These are phyloP conservation scores for Stegodyphus mimosarum DNA, from an alignment of 1,140 invertebrate species.

Conservation along the genomic window DNA sequence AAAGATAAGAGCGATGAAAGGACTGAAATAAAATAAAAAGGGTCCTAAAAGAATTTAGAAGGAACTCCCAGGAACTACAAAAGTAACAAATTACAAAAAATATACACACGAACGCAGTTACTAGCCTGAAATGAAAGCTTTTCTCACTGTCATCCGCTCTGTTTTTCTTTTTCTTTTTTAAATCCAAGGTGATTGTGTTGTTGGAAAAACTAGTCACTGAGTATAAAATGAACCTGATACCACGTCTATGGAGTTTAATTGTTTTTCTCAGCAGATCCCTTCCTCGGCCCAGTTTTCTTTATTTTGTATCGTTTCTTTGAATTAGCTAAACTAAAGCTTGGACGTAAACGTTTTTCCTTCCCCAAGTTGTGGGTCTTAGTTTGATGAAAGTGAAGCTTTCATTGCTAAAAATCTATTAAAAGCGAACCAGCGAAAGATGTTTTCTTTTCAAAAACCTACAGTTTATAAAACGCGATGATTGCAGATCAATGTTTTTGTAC, in stretches of 20 bases:
- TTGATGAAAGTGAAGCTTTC: slow-evolving; percentile 20
- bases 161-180: slow-evolving; percentile 16
- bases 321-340: slow-evolving; percentile 18
- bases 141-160: neutral
- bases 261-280: slow-evolving; percentile 32
- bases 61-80: neutral
- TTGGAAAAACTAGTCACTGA: slow-evolving; percentile 43
- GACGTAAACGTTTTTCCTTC: neutral
- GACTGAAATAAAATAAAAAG: slow-evolving; percentile 1
- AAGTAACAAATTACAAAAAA: slow-evolving; percentile 1
- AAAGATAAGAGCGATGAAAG: slow-evolving; percentile 36
- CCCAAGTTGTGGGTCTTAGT: neutral
- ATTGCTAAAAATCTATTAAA: slow-evolving; percentile 27
- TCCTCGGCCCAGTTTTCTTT: neutral
- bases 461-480: neutral
- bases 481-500: neutral
- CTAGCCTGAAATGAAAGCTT: slow-evolving; percentile 19
- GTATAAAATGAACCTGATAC: slow-evolving; percentile 55
- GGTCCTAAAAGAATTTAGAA: neutral
- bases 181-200: slow-evolving; percentile 45
- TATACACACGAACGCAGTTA: slow-evolving; percentile 4
- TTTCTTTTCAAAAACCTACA: neutral
- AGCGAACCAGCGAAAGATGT: neutral
- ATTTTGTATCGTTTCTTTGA: slow-evolving; percentile 23
- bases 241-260: slow-evolving; percentile 48